Percentiles rank a stretch among this genome's conserved stretches.
These are phyloP conservation scores for Bubo scandiacus DNA, from an alignment of 2,113 vertebrate genomes.

Conservation along the genomic window DNA sequence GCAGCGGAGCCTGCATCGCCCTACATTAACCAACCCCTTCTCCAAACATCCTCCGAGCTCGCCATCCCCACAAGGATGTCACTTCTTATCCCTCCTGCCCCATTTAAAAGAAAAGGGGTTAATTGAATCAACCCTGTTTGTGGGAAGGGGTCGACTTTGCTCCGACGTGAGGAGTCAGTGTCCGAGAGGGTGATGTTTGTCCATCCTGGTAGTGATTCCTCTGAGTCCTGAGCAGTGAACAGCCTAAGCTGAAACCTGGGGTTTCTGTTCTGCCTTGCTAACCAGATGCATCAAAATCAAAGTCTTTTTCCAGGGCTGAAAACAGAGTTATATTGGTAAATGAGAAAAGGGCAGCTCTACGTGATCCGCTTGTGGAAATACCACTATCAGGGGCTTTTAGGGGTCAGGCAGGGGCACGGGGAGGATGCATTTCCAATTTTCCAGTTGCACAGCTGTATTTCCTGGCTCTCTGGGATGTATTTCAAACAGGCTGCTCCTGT, in stretches of 20 bases:
- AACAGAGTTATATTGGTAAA: fast-evolving
- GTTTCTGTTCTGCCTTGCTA: not conserved
- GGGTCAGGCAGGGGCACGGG: not conserved
- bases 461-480: not conserved
- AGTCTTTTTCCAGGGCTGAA: not conserved
- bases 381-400: not conserved
- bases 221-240: not conserved
- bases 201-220: not conserved
- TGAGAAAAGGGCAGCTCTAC: not conserved
- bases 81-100: not conserved
- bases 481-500: not conserved
- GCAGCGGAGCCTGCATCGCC: not conserved
- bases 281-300: not conserved
- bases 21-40: not conserved
- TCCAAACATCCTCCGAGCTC: not conserved
- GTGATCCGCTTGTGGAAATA: not conserved
- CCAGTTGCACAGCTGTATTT: fast-evolving
- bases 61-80: not conserved
- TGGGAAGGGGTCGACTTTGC: not conserved
- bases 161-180: fast-evolving
- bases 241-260: not conserved
- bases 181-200: not conserved
- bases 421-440: not conserved
- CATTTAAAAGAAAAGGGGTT: not conserved
- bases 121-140: not conserved